These are phyloP conservation scores for Pristionchus arcanus DNA, from an alignment of 2,888 invertebrate genomes.

Conservation along the genomic window DNA sequence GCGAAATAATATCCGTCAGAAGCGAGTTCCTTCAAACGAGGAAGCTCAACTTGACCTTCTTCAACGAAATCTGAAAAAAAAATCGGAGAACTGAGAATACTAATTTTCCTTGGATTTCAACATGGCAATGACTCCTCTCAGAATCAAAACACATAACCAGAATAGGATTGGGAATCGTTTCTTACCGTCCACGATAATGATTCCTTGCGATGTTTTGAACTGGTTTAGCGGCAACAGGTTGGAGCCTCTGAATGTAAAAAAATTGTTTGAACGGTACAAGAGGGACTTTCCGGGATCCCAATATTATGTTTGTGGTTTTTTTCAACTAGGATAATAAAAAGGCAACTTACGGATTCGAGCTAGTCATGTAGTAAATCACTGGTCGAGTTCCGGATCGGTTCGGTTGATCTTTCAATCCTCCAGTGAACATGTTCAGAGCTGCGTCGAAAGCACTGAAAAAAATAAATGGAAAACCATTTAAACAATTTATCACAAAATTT, in stretches of 20 bases:
- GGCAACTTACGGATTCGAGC: not conserved
- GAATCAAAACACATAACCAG: too few species aligned
- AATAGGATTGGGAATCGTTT: too few species aligned
- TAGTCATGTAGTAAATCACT: constrained; percentile 44
- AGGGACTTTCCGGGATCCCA: too few species aligned
- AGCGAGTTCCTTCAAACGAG: not conserved
- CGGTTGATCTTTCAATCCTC: not conserved
- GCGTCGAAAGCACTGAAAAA: constrained; percentile 1
- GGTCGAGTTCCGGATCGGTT: not conserved
- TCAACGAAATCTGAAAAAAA: not conserved
- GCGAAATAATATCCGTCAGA: not conserved
- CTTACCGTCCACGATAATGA: constrained; percentile 20
- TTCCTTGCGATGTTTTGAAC: not conserved
- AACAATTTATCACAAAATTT: too few species aligned
- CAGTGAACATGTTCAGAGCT: not conserved
- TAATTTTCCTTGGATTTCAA: too few species aligned
- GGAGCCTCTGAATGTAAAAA: not conserved
- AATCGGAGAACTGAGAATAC: too few species aligned
- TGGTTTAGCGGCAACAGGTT: not conserved
- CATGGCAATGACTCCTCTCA: too few species aligned
- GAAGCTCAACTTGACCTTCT: not conserved
- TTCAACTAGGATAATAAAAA: too few species aligned
- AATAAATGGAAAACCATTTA: not conserved
- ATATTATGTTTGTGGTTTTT: too few species aligned
- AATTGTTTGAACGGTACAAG: too few species aligned